phyloP scores from a whole-genome alignment of 2,113 vertebrate genomes.

The Pagrus major region DNA sequence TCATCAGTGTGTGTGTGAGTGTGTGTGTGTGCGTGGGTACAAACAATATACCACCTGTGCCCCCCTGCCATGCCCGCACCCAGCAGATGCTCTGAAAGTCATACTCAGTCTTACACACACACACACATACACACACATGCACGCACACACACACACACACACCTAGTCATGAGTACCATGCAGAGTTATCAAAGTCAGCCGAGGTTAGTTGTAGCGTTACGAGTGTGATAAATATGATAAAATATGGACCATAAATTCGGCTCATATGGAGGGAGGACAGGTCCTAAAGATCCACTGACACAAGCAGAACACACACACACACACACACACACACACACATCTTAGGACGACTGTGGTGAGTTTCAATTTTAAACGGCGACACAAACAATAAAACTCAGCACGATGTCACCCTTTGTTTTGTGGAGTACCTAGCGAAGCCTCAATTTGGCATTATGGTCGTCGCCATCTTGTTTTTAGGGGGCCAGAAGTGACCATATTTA shows the following conservation, averaged over 20 bases:
- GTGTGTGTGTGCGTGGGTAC: constrained; percentile 56
- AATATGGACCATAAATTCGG: constrained; percentile 70
- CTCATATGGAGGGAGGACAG: constrained; percentile 34
- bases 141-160: constrained; percentile 35
- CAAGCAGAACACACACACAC: background rate
- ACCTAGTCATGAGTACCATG: constrained; percentile 54
- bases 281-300: constrained; percentile 22
- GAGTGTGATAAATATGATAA: constrained; percentile 72
- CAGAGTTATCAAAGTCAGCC: constrained; percentile 80
- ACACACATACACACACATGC: constrained; percentile 48
- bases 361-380: background rate
- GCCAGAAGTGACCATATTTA: too few relatives aligned
- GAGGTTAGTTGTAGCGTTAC: constrained; percentile 73
- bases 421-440: too few relatives aligned
- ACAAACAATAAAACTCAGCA: background rate
- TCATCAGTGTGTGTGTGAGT: constrained; percentile 52
- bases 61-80: constrained; percentile 76
- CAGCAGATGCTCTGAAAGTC: constrained; percentile 84
- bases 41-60: constrained; percentile 83
- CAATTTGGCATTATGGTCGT: too few relatives aligned
- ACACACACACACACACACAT: background rate
- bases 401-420: too few relatives aligned
- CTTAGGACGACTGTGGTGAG: background rate
- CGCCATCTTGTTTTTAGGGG: too few relatives aligned
- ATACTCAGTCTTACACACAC: constrained; percentile 57